A percentile compares a stretch with the other conserved stretches of the same genome.
Conservation (phyloP, 2,888 invertebrate species). For the Ferrisia virgata region DNA sequence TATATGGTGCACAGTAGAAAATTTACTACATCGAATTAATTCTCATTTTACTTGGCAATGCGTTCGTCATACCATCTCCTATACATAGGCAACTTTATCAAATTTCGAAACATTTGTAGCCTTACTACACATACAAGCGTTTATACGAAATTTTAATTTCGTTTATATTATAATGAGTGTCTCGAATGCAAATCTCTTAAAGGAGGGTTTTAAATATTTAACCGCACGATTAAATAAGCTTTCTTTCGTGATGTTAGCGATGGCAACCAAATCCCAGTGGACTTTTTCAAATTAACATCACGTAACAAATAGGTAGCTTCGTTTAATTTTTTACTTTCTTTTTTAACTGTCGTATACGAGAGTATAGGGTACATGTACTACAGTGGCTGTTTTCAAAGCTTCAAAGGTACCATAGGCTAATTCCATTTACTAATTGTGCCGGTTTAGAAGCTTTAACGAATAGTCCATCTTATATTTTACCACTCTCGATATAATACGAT, state of each 20-base stretch:
- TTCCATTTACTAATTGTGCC: not conserved
- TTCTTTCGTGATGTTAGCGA: too few relatives aligned
- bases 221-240: not conserved
- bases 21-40: not conserved
- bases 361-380: not conserved
- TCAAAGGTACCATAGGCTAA: not conserved
- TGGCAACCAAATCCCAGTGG: not conserved
- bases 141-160: not conserved
- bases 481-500: not conserved
- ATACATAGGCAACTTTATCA: not conserved
- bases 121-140: too few relatives aligned
- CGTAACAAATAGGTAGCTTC: not conserved
- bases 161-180: not conserved
- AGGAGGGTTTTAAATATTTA: not conserved
- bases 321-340: not conserved
- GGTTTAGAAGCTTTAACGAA: not conserved
- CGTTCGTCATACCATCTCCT: not conserved
- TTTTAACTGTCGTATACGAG: too few relatives aligned
- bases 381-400: not conserved
- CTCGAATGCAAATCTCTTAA: not conserved
- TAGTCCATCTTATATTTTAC: not conserved
- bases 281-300: not conserved
- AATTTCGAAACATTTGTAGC: not conserved
- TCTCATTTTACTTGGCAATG: not conserved
- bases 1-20: not conserved